Base-by-base conservation (phyloP, 2,888 invertebrate genomes). In the Melanargia galathea region DNA sequence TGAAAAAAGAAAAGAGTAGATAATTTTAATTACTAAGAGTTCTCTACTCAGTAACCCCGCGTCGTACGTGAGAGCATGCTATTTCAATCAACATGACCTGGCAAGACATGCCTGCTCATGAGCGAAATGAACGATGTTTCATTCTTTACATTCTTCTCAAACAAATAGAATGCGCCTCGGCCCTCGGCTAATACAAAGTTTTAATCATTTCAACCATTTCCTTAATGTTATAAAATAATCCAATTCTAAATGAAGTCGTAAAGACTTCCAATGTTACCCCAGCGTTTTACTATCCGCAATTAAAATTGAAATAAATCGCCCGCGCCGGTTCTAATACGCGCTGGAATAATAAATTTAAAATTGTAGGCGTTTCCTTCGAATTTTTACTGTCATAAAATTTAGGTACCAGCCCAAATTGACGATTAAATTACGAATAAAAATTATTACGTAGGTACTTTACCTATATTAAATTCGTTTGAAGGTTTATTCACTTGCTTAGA, bases 301-400 rank as follows among this genome's bases (percentile, higher is more conserved):
- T 64, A 64, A 61, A 58, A 51, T 58, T 64, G 64, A 58, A 54
- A 64, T 61, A 61, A 64, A 61, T 64, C 57, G 61, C 46, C 52
- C 38, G 35, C 57, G 61, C 46, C 52, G 46, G 35, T 57, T 57
- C 45, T 62, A 48, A 48, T 59, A 59, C 46, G 59, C 59, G 59
- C 54, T 30, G 38, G 58, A 52, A 48, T 54, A 52, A 55, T 63
- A 54, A 63, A 59, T 63, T 58, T 58, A 51, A 59, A 56, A 45
- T 30, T 56, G 45, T 24, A 45, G 20, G 52, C n/a, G n/a, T 51
- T 51, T 30, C 62, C 59, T 59, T 48, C 40, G 54, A 38, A 49
- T 55, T 63, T 59, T 59, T 55, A 48, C 48, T 60, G 49, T 48
- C 54, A 48, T 49, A 22, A 55, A 59, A 60, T 51, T 43, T 35